These are phyloP conservation scores for Pomacea maculata DNA, from an alignment of 1,140 invertebrate genomes.

Conservation along the genomic window DNA sequence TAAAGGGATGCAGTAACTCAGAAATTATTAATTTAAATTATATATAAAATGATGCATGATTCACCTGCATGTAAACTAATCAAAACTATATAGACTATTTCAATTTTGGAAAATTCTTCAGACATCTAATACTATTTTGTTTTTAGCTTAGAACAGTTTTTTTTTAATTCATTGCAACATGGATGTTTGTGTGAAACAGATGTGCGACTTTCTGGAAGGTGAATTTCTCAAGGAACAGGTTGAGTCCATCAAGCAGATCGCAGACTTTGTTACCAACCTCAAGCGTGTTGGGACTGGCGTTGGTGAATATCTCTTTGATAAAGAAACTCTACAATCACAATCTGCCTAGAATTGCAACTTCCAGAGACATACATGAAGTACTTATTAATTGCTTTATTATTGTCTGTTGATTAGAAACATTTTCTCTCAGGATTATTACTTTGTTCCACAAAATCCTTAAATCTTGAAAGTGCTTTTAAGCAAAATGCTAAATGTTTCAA, in stretches of 20 bases:
- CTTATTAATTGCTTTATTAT: not conserved
- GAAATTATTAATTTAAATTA: not conserved
- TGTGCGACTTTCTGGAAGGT: slow-evolving; percentile 76
- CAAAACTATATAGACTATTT: not conserved
- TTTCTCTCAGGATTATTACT: not conserved
- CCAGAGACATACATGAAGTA: not conserved
- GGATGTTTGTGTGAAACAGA: slow-evolving; percentile 31
- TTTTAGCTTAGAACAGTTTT: not conserved
- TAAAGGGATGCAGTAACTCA: not conserved
- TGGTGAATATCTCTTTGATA: slow-evolving; percentile 80
- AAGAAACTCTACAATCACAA: slow-evolving; percentile 61
- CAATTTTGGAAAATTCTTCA: not conserved
- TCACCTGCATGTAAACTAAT: not conserved
- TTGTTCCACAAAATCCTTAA: not conserved
- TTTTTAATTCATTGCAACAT: no score
- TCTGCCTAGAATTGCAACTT: not conserved
- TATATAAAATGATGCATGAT: not conserved
- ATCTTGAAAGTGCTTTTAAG: not conserved
- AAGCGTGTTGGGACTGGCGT: slow-evolving; percentile 77
- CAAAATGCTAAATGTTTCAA: not conserved
- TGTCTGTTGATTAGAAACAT: not conserved
- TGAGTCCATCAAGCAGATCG: slow-evolving; percentile 78
- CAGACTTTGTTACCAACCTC: slow-evolving; percentile 77
- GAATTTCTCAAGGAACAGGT: slow-evolving; percentile 81
- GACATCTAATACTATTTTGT: not conserved